Percentiles rank a stretch among this genome's conserved stretches.
Evolutionary conservation across 2,113 vertebrate genomes (phyloP).

Genomic region (Arvicanthis niloticus): DNA sequence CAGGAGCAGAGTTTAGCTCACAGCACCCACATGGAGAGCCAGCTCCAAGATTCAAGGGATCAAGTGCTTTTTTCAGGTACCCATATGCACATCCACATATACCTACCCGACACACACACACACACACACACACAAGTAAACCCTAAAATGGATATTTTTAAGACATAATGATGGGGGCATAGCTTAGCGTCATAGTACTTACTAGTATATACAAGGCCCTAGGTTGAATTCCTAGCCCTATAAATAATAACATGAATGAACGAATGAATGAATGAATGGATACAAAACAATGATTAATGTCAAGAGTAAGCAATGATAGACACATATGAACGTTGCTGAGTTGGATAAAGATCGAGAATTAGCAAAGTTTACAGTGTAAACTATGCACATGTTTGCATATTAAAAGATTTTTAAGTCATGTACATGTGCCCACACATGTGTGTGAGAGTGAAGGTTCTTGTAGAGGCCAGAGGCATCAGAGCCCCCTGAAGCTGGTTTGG

Average conservation of each 20-base stretch:
- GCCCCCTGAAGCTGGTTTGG: neutral
- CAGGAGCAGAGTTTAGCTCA: neutral
- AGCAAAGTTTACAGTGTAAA: neutral
- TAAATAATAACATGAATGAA: neutral
- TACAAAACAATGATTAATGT: neutral
- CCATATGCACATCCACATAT: neutral
- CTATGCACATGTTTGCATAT: neutral
- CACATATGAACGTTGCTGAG: neutral
- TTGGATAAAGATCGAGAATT: neutral
- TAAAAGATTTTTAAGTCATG: neutral
- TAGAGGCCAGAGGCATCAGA: neutral
- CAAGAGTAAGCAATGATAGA: neutral
- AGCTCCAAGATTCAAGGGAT: neutral
- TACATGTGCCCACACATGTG: neutral
- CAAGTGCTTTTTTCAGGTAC: neutral
- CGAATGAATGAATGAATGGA: neutral
- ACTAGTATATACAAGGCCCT: neutral
- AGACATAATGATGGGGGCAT: neutral
- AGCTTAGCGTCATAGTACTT: neutral
- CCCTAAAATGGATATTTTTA: neutral
- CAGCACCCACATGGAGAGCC: neutral
- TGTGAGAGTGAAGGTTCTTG: neutral
- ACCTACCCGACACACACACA: too few species aligned
- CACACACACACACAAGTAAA: neutral
- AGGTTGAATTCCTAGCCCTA: neutral